Percentiles rank a stretch among this genome's conserved stretches.
Evolutionary conservation across 2,797 vertebrate species (phyloP).

Genomic region (Girardinus metallicus): DNA sequence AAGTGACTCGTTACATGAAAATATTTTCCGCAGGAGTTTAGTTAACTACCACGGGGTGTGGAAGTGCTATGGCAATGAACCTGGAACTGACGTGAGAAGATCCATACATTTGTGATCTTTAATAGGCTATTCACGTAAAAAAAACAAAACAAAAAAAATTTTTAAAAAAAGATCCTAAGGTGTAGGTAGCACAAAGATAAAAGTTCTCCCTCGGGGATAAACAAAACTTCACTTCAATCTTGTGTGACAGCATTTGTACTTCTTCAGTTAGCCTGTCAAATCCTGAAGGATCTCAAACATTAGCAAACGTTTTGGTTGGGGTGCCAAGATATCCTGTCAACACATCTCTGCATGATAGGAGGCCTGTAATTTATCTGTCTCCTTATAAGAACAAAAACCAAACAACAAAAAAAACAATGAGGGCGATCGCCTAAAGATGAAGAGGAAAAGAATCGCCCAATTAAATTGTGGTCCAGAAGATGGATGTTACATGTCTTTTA

Average conservation of each 20-base stretch:
- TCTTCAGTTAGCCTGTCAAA: not conserved
- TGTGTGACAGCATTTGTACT: not conserved
- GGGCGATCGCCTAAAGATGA: not conserved
- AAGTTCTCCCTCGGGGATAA: constrained; percentile 23
- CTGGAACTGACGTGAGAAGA: not conserved
- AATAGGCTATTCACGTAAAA: not conserved
- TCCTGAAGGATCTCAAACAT: not conserved
- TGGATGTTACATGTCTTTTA: not conserved
- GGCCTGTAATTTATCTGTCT: rapidly evolving
- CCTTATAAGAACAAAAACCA: not conserved
- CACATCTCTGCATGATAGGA: not conserved
- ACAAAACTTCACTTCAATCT: constrained; percentile 6
- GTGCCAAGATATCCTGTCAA: constrained; percentile 1
- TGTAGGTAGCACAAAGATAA: not conserved
- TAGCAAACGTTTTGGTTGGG: not conserved
- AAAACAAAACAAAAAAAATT: too few species aligned
- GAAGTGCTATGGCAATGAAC: not conserved
- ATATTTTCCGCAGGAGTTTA: not conserved
- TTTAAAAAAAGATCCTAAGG: not conserved
- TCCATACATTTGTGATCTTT: not conserved
- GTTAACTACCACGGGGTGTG: too few species aligned
- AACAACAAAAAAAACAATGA: too few species aligned
- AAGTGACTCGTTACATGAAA: not conserved
- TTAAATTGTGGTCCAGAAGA: not conserved
- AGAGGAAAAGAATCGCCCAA: not conserved